Evolutionary conservation across 2,888 invertebrate species (phyloP).

Genomic region (Rhingia campestris): DNA sequence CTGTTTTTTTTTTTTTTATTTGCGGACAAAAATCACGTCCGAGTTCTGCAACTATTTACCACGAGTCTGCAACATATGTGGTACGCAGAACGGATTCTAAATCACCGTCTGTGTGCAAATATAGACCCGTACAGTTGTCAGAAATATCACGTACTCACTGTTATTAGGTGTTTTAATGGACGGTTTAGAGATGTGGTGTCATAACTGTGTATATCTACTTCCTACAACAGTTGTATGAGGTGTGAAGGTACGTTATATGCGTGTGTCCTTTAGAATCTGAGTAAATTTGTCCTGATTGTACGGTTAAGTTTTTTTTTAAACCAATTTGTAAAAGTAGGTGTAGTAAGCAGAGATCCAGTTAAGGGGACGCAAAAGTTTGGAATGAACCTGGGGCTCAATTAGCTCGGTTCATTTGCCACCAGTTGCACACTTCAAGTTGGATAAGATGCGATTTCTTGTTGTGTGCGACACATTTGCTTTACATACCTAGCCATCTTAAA

Average conservation of each 20-base stretch:
- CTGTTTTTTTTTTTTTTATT: neutral
- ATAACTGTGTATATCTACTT: neutral
- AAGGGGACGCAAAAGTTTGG: too few species aligned
- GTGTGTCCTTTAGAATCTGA: neutral
- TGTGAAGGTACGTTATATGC: neutral
- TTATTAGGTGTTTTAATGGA: constrained; percentile 9
- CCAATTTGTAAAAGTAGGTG: too few species aligned
- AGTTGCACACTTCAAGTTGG: too few species aligned
- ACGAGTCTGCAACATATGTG: neutral
- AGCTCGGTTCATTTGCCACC: too few species aligned
- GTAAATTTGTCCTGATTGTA: too few species aligned
- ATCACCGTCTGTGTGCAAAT: neutral
- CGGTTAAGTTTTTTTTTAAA: too few species aligned
- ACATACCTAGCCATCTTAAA: too few species aligned
- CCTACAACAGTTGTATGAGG: neutral
- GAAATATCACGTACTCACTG: constrained; percentile 1
- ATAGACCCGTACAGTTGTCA: neutral
- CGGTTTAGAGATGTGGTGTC: neutral
- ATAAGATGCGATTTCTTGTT: too few species aligned
- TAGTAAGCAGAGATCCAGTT: too few species aligned
- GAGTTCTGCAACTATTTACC: neutral
- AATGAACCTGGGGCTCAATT: too few species aligned
- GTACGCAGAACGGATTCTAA: neutral
- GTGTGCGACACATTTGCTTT: too few species aligned
- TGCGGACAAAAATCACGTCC: neutral